Evolutionary conservation across 2,888 invertebrate genomes (phyloP).

Genomic region (Resseliella maxima): DNA sequence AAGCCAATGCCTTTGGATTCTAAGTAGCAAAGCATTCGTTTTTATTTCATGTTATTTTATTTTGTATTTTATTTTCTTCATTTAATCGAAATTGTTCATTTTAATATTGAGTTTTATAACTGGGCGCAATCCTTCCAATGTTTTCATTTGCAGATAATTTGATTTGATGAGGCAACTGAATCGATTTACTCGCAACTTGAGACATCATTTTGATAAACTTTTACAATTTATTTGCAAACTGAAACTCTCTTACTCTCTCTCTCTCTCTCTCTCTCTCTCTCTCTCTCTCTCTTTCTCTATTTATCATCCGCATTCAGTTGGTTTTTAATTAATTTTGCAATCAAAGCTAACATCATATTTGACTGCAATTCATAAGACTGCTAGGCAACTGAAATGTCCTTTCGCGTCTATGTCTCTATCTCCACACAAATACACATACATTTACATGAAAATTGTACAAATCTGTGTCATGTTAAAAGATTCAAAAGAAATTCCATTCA

Average conservation of each 20-base stretch:
- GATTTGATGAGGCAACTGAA: slow-evolving; percentile 1
- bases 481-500: neutral
- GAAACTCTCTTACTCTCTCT: neutral
- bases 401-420: neutral
- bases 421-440: too few species aligned
- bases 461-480: neutral
- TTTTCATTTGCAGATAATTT: slow-evolving; percentile 32
- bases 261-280: too few species aligned
- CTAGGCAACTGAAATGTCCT: neutral
- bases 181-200: neutral
- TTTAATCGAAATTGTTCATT: neutral
- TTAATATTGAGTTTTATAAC: neutral
- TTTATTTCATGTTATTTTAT: neutral
- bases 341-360: neutral
- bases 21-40: neutral
- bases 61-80: neutral
- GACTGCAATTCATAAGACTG: neutral
- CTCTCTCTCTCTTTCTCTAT: too few species aligned
- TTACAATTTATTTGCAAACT: slow-evolving; percentile 5
- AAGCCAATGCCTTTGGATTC: neutral
- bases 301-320: neutral
- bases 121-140: neutral
- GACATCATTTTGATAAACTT: slow-evolving; percentile 14
- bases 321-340: slow-evolving; percentile 12
- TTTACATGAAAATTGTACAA: too few species aligned